These are phyloP conservation scores for Pinctada fucata DNA, from an alignment of 2,888 invertebrate species.

Conservation along the genomic window DNA sequence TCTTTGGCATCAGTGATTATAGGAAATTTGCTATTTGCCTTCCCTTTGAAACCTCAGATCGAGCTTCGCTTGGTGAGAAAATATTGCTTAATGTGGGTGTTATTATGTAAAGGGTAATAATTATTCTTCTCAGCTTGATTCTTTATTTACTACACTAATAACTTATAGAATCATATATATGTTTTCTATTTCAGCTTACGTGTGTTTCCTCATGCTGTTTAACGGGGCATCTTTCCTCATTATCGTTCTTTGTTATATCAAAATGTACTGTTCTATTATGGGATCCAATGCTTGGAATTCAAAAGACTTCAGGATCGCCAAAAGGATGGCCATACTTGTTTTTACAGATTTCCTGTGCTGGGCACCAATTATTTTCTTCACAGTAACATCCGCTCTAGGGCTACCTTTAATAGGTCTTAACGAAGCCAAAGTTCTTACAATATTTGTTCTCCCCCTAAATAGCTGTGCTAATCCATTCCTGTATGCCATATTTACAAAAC, in stretches of 20 bases:
- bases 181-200: constrained; percentile 67
- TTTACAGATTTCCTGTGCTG: constrained; percentile 98
- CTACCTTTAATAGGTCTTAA: constrained; percentile 93
- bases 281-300: constrained; percentile 97
- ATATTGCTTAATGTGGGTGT: not conserved
- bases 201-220: constrained; percentile 73
- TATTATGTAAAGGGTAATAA: no score
- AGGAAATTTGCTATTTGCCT: constrained; percentile 97
- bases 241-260: constrained; percentile 95
- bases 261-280: constrained; percentile 98
- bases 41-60: constrained; percentile 92
- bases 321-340: constrained; percentile 96
- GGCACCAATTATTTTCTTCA: constrained; percentile 98
- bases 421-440: constrained; percentile 96
- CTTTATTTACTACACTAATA: no score
- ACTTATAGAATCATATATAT: not conserved
- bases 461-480: constrained; percentile 98
- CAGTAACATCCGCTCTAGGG: constrained; percentile 94
- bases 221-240: constrained; percentile 89
- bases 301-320: constrained; percentile 96
- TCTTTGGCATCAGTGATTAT: constrained; percentile 95
- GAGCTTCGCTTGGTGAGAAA: constrained; percentile 82
- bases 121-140: no score
- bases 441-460: constrained; percentile 96
- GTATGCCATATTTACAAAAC: constrained; percentile 97